Evolutionary conservation across 2,797 vertebrate genomes (phyloP), one percentile per base, ranked within the genome.

Genomic region (Bradypus variegatus): DNA sequence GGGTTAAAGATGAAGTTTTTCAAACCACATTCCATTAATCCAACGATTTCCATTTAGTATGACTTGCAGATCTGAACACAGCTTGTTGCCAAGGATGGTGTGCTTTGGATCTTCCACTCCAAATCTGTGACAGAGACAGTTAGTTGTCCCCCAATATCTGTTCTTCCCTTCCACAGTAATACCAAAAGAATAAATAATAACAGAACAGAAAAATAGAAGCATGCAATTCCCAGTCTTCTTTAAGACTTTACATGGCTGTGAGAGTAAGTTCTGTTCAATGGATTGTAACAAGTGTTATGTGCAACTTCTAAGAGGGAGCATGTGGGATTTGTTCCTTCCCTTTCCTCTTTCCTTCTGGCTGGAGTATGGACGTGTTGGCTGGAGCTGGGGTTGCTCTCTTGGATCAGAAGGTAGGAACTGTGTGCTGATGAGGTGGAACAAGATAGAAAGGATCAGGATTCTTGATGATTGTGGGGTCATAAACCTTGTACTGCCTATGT

Each of bases 251-350:
- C 33, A 7, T 9, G 72, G 27, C 41, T 8, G 36, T 3, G 9
- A 27, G 69, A 29, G 50, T 23, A 48, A 69, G 36, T n/a, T 86
- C 27, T 21, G 3, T 23, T 55, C 38, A 29, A 5, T 60, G 31
- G 33, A 19, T 23, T 6, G 2, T 7, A 65, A 76, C 10, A 38
- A 29, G 16, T 19, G 23, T 0, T 6, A 0, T 13, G 27, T 25
- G 6, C 10, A 13, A 60, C 36, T 21, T 70, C 21, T 50, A 78
- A 15, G 33, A 41, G 15, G 13, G 16, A 50, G 21, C 2, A 4
- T 21, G 3, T 58, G 4, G 31, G 8, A 53, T 1, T 88, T 48
- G 48, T 72, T 36, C 50, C 48, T 38, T 50, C 31, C 31, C 9
- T 83, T 53, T 53, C 11, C 31, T 80, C 41, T 64, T 82, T 55